Evolutionary conservation across 1,140 invertebrate genomes (phyloP).

Genomic region (Nixonia krombeini): DNA sequence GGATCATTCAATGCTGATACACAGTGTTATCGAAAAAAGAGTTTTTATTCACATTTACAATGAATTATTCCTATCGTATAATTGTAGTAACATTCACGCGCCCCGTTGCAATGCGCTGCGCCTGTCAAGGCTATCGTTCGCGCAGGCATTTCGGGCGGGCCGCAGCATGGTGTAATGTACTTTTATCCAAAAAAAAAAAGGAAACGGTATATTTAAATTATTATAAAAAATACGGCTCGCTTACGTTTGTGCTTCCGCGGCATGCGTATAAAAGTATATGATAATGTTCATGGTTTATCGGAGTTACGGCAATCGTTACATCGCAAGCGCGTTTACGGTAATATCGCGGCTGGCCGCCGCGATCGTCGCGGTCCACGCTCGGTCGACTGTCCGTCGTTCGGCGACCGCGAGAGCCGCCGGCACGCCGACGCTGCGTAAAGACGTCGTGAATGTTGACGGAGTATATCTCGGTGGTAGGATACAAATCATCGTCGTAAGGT

Average conservation of each 20-base stretch:
- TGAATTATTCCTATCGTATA: slow-evolving; percentile 42
- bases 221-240: slow-evolving; percentile 10
- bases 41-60: slow-evolving; percentile 49
- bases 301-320: slow-evolving; percentile 10
- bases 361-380: not conserved
- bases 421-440: too few species aligned
- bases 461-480: too few species aligned
- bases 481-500: too few species aligned
- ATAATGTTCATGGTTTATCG: slow-evolving; percentile 28
- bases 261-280: slow-evolving; percentile 29
- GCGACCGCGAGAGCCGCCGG: too few species aligned
- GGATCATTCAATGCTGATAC: too few species aligned
- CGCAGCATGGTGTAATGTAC: not conserved
- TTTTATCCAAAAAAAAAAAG: slow-evolving; percentile 17
- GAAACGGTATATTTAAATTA: slow-evolving; percentile 8
- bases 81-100: slow-evolving; percentile 36
- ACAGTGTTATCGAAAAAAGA: too few species aligned
- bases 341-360: not conserved
- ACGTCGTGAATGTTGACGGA: too few species aligned
- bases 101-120: too few species aligned
- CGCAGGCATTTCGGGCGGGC: slow-evolving; percentile 14
- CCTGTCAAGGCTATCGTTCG: slow-evolving; percentile 15
- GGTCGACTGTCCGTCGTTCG: not conserved
- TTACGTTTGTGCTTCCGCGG: slow-evolving; percentile 17
- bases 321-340: not conserved